Evolutionary conservation across 64 coral and sea anemone genomes (phyloP).

Genomic region (Porites lutea): DNA sequence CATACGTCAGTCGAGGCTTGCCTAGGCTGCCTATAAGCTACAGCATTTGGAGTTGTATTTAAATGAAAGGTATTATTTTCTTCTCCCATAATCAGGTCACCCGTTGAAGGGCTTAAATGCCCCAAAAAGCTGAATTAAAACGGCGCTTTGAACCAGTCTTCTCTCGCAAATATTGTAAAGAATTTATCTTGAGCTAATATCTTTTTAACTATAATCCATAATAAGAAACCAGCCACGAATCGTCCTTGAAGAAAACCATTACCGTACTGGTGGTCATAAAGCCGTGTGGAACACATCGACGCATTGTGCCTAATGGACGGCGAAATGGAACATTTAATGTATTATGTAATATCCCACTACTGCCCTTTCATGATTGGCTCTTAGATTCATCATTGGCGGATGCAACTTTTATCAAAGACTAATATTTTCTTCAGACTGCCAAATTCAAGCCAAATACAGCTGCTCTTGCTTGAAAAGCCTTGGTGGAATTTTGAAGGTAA

Average conservation of each 20-base stretch:
- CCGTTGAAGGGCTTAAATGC: not conserved
- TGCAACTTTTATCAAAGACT: conserved; percentile 17
- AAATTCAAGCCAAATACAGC: not conserved
- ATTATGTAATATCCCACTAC: not conserved
- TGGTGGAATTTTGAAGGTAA: not conserved
- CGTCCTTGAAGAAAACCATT: not conserved
- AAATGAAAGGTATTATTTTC: not conserved
- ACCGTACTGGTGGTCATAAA: not conserved
- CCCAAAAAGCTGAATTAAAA: not conserved
- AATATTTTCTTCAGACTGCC: not conserved
- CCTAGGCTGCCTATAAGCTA: not conserved
- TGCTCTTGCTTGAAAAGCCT: not conserved
- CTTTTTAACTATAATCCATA: no score
- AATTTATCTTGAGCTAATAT: no score
- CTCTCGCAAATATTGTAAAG: no score
- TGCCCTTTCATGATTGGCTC: not conserved
- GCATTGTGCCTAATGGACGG: not conserved
- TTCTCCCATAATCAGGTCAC: not conserved
- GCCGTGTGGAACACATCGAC: not conserved
- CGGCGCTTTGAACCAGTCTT: no score
- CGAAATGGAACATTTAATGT: not conserved
- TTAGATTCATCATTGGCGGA: conserved; percentile 1
- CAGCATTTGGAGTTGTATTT: not conserved
- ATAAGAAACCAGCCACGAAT: not conserved
- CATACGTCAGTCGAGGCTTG: not conserved